Percentiles rank a stretch among this genome's conserved stretches.
phyloP scores from a whole-genome alignment of 2,888 invertebrate species.

The Dicranocentrus wangi region DNA sequence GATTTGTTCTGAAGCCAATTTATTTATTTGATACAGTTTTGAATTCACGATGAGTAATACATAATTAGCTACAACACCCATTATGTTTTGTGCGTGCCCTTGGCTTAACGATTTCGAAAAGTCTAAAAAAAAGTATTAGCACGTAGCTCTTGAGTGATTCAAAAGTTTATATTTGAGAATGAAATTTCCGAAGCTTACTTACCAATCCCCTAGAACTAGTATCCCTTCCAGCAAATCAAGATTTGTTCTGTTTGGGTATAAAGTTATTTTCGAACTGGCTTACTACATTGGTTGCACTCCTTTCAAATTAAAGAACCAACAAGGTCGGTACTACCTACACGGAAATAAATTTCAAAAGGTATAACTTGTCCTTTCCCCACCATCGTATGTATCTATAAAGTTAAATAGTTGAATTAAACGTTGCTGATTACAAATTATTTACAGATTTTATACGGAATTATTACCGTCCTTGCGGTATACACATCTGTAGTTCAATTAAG shows the following conservation, averaged over 20 bases:
- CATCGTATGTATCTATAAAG: too few relatives aligned
- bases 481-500: not conserved
- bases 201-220: not conserved
- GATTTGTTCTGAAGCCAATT: too few relatives aligned
- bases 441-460: conserved; percentile 19
- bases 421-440: not conserved
- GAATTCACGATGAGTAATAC: too few relatives aligned
- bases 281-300: conserved; percentile 37
- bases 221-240: not conserved
- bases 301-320: conserved; percentile 4
- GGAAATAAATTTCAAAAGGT: conserved; percentile 21
- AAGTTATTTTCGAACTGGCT: not conserved
- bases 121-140: too few relatives aligned
- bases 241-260: not conserved
- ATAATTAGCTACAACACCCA: too few relatives aligned
- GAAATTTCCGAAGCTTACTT: not conserved
- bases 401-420: not conserved
- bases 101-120: too few relatives aligned
- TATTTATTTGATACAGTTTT: too few relatives aligned
- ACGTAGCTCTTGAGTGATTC: too few relatives aligned
- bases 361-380: not conserved
- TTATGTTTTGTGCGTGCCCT: too few relatives aligned
- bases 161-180: too few relatives aligned
- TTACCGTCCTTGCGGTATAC: conserved; percentile 17
- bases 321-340: conserved; percentile 12